Evolutionary conservation across 2,797 vertebrate genomes (phyloP).

Genomic region (Todus mexicanus): DNA sequence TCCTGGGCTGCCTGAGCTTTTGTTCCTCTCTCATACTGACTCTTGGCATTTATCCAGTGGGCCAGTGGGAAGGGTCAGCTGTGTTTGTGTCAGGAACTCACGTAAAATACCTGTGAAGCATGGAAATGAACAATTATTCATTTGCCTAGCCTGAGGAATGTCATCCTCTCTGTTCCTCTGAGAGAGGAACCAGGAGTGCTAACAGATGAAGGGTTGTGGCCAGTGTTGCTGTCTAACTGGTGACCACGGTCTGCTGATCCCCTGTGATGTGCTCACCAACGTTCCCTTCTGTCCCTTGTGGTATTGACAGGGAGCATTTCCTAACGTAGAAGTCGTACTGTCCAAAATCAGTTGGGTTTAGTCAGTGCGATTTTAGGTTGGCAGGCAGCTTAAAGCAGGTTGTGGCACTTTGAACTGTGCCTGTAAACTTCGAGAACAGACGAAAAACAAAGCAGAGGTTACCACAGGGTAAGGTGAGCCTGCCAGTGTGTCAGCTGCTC

Average conservation of each 20-base stretch:
- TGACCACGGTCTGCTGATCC: not conserved
- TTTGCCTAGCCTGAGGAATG: not conserved
- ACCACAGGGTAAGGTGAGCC: not conserved
- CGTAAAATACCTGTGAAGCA: not conserved
- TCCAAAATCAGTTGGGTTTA: not conserved
- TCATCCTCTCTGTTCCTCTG: not conserved
- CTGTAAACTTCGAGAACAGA: not conserved
- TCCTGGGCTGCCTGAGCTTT: not conserved
- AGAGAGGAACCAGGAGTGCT: not conserved
- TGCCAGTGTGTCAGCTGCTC: not conserved
- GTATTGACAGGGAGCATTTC: not conserved
- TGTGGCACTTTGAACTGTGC: not conserved
- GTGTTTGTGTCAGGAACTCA: not conserved
- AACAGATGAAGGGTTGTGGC: not conserved
- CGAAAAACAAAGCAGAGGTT: not conserved
- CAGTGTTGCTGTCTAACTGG: not conserved
- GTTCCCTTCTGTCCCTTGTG: not conserved
- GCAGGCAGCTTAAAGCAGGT: not conserved
- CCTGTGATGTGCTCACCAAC: not conserved
- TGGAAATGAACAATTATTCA: not conserved
- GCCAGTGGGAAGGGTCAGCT: not conserved
- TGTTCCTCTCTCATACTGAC: not conserved
- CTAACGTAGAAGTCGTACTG: not conserved
- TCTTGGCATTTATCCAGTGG: not conserved
- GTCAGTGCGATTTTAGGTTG: rapidly evolving